These are phyloP conservation scores for Hiodon alosoides DNA, from an alignment of 2,113 vertebrate genomes.

Conservation along the genomic window DNA sequence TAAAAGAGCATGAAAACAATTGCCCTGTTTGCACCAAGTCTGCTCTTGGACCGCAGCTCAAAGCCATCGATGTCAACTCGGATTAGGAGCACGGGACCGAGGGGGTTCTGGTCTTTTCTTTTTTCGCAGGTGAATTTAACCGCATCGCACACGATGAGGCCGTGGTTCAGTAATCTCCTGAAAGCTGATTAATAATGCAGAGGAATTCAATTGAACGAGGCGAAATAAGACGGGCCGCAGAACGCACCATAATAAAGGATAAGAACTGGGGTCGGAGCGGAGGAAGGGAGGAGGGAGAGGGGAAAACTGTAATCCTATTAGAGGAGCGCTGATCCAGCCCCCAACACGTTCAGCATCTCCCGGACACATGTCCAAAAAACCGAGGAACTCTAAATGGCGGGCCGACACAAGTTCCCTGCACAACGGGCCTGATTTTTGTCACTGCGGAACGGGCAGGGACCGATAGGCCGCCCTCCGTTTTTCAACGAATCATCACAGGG, in stretches of 20 bases:
- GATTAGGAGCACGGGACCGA: constrained; percentile 47
- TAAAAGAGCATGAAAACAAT: constrained; percentile 64
- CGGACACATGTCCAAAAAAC: constrained; percentile 30
- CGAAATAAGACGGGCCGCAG: constrained; percentile 28
- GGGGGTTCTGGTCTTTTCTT: constrained; percentile 17
- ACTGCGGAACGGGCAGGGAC: not conserved
- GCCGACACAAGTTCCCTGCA: not conserved
- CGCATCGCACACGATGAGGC: constrained; percentile 34
- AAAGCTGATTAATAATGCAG: constrained; percentile 41
- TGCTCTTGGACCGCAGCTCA: constrained; percentile 52
- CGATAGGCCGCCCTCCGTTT: not conserved
- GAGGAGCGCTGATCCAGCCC: constrained; percentile 12
- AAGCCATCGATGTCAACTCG: constrained; percentile 51
- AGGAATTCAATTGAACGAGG: constrained; percentile 36
- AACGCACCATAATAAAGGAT: constrained; percentile 23
- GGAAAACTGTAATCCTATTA: constrained; percentile 31
- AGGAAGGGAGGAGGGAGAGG: not conserved
- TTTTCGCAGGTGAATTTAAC: constrained; percentile 57
- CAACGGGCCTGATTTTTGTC: not conserved
- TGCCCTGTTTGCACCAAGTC: constrained; percentile 50
- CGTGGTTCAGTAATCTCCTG: constrained; percentile 33
- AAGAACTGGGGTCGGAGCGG: constrained; percentile 3
- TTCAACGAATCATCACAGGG: not conserved
- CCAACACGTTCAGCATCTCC: constrained; percentile 14
- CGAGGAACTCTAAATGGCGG: constrained; percentile 8